Conservation (phyloP, 2,888 invertebrate genomes). For the Diadromus collaris region DNA sequence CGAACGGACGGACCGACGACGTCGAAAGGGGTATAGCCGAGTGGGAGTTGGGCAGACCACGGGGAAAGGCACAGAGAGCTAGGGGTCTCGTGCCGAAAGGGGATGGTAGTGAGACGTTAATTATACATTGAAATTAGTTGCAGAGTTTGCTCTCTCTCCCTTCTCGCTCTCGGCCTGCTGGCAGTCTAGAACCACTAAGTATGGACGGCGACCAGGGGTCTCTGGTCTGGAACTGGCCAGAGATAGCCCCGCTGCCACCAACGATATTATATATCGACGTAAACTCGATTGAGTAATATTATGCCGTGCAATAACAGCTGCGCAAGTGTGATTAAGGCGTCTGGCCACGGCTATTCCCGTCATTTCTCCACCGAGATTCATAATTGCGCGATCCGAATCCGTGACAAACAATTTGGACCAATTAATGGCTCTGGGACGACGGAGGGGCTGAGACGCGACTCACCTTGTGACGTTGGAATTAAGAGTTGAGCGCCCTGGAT, state of each 20-base stretch:
- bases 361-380: neutral
- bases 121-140: conserved; percentile 81
- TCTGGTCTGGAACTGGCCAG: conserved; percentile 62
- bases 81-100: conserved; percentile 57
- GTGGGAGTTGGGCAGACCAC: conserved; percentile 45
- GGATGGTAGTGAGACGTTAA: conserved; percentile 79
- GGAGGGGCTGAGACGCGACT: conserved; percentile 54
- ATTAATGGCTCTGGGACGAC: too few relatives aligned
- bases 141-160: conserved; percentile 78
- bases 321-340: conserved; percentile 72
- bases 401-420: neutral
- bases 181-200: conserved; percentile 77
- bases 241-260: conserved; percentile 52
- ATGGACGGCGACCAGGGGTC: conserved; percentile 71
- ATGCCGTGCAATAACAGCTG: conserved; percentile 68
- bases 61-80: conserved; percentile 55
- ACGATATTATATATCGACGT: conserved; percentile 76
- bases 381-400: conserved; percentile 12
- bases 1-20: conserved; percentile 64
- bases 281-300: conserved; percentile 78
- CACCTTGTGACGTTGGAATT: conserved; percentile 97
- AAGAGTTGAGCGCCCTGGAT: conserved; percentile 96
- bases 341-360: conserved; percentile 10
- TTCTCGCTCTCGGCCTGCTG: conserved; percentile 70
- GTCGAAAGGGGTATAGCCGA: conserved; percentile 58